Conservation (phyloP, 1,140 invertebrate genomes). For the Ceratoteleas bidentatus region DNA sequence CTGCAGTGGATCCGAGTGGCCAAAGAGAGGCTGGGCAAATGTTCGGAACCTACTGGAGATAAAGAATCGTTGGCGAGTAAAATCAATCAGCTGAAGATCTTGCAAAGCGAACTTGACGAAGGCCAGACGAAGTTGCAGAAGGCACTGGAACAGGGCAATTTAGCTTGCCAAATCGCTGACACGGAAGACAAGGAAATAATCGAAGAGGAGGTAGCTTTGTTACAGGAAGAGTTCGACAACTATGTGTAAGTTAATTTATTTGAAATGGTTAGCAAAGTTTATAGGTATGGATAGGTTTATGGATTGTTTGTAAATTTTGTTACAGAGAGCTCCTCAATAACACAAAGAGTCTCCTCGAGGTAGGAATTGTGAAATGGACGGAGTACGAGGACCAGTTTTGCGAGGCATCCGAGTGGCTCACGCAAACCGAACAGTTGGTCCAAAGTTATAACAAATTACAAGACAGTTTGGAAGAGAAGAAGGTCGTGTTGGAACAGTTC, state of each 20-base stretch:
- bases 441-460: constrained; percentile 95
- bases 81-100: constrained; percentile 90
- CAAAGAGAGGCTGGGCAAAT: constrained; percentile 94
- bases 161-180: constrained; percentile 90
- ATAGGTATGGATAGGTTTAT: too few relatives aligned
- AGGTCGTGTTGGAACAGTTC: constrained; percentile 93
- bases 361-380: constrained; percentile 96
- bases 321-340: constrained; percentile 87
- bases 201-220: constrained; percentile 92
- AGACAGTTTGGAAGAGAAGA: constrained; percentile 93
- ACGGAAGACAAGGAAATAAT: constrained; percentile 94
- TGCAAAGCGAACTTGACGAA: constrained; percentile 90
- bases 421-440: constrained; percentile 91
- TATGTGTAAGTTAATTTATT: constrained; percentile 85
- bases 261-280: not conserved
- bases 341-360: constrained; percentile 91
- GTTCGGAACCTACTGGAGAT: constrained; percentile 96
- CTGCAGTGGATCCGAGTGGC: constrained; percentile 94
- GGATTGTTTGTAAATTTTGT: constrained; percentile 27
- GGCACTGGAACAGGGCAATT: constrained; percentile 90
- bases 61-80: constrained; percentile 93
- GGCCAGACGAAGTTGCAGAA: constrained; percentile 91
- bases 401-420: constrained; percentile 93
- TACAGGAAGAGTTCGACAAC: constrained; percentile 93
- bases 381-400: constrained; percentile 97